Evolutionary conservation across 2,113 vertebrate genomes (phyloP).

Genomic region (Phalacrocorax pelagicus): DNA sequence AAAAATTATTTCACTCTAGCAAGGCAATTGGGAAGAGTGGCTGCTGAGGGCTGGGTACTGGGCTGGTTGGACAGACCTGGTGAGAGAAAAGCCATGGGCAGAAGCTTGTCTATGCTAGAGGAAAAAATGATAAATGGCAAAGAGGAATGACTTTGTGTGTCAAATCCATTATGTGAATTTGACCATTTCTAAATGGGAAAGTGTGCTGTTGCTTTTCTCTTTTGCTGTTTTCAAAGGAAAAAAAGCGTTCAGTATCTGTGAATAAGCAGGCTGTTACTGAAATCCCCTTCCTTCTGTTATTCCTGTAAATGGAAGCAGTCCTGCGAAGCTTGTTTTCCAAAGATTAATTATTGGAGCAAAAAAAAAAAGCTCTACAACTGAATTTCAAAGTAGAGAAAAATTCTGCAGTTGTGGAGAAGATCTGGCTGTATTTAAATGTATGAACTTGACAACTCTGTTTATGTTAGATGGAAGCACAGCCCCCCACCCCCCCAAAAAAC

Average conservation of each 20-base stretch:
- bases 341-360: background rate
- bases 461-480: background rate
- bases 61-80: background rate
- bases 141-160: background rate
- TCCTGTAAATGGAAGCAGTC: background rate
- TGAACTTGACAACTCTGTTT: background rate
- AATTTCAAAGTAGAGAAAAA: background rate
- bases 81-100: background rate
- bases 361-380: background rate
- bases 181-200: background rate
- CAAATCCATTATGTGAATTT: background rate
- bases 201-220: background rate
- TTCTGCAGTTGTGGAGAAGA: fast-evolving
- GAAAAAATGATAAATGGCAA: background rate
- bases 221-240: background rate
- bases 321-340: background rate
- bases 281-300: background rate
- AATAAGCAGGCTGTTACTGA: background rate
- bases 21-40: background rate
- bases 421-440: background rate
- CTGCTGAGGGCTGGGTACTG: background rate
- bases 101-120: background rate
- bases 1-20: background rate
- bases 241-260: background rate
- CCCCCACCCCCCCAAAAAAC: background rate